Evolutionary conservation across 2,797 vertebrate species (phyloP).

Genomic region (Lerista edwardsae): DNA sequence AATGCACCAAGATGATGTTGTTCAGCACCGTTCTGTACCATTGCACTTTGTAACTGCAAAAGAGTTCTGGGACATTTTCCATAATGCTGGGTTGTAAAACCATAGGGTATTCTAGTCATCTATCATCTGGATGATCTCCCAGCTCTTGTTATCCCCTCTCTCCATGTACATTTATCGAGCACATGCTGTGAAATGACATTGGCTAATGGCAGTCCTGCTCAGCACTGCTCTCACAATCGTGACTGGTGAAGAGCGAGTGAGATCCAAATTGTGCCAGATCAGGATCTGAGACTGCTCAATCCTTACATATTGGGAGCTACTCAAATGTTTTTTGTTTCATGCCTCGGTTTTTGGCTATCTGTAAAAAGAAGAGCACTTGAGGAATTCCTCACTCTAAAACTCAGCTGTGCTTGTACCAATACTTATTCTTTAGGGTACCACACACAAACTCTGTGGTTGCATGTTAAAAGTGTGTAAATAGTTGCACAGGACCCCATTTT

Average conservation of each 20-base stretch:
- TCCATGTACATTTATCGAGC: background rate
- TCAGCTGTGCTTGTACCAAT: background rate
- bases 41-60: background rate
- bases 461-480: no score
- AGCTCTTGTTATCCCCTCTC: background rate
- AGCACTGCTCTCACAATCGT: background rate
- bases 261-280: background rate
- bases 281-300: background rate
- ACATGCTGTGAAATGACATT: background rate
- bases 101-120: background rate
- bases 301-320: background rate
- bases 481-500: background rate
- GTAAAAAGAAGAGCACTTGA: background rate
- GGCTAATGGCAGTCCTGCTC: background rate
- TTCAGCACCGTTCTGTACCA: background rate
- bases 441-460: background rate
- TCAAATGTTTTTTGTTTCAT: background rate
- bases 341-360: background rate
- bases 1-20: background rate
- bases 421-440: background rate
- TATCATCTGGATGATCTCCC: background rate
- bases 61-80: background rate
- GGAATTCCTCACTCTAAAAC: background rate
- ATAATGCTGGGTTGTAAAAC: background rate
- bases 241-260: background rate